Base-by-base conservation (phyloP, 2,888 invertebrate species). In the Elegia similella region DNA sequence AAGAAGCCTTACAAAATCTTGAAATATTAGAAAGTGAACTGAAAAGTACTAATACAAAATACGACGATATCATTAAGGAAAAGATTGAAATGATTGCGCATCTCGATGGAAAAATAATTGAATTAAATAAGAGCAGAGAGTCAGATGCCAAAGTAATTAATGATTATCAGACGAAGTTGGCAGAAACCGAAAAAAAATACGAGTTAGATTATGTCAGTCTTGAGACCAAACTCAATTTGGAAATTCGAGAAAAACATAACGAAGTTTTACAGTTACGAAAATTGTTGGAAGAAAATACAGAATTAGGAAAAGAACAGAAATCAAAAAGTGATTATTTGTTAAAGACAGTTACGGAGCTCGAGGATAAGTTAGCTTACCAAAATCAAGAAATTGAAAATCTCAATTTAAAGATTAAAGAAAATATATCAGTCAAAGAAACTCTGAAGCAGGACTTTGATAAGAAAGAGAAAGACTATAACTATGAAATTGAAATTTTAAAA, bases 361-460 rank as follows among this genome's bases (percentile, higher is more conserved):
- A 80, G 57, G 59, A 57, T 7, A 62, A 61, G 47, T 67, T 82
- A 44, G 56, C 61, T 6, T 58, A 67, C 7, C 76, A 73, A 63
- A 68, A 69, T 55, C 67, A 68, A 58, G 69, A 77, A 64, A 69
- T 77, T 23, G 61, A 68, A 53, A 69, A 71, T 48, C 60, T 75
- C 10, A 67, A 68, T 48, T 32, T 42, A 7, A 70, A 76, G 61
- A 47, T 78, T 7, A 63, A 70, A 42, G 68, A 78, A 58, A 57
- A 66, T 10, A 56, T 57, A 70, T 73, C 59, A 63, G 57, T 62
- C 17, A 62, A 76, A 46, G 71, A 80, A 60, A 73, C 72, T 47
- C 67, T 74, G 58, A 78, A 91, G 57, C 75, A 79, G 34, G 87
- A 93, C 57, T 79, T 93, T 59, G 92, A 92, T 70, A 80, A 83